A percentile compares a stretch with the other conserved stretches of the same genome.
Evolutionary conservation across 2,888 invertebrate genomes (phyloP).

Genomic region (Brachyptera risi): DNA sequence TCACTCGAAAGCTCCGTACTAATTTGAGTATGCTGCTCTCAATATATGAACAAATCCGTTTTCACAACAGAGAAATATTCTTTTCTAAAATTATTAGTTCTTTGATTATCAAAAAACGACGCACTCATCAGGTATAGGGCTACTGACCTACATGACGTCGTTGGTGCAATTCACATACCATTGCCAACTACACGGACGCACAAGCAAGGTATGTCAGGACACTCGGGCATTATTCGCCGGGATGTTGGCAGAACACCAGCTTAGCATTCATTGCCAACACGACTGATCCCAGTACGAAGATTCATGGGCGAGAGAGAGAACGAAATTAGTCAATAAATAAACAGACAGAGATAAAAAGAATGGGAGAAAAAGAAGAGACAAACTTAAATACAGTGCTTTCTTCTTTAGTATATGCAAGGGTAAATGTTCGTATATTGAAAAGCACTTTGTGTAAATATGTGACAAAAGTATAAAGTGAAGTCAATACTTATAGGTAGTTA

Average conservation of each 20-base stretch:
- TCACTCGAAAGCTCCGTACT: too few relatives aligned
- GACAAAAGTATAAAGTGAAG: not conserved
- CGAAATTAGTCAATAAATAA: not conserved
- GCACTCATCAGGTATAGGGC: slow-evolving; percentile 4
- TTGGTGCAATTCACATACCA: not conserved
- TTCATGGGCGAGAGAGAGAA: not conserved
- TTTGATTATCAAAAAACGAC: too few relatives aligned
- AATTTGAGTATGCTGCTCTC: too few relatives aligned
- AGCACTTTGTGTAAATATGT: not conserved
- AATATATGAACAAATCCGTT: too few relatives aligned
- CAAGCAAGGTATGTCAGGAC: slow-evolving; percentile 11
- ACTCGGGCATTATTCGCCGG: not conserved
- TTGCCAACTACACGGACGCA: slow-evolving; percentile 2
- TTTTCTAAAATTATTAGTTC: too few relatives aligned
- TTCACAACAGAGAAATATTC: too few relatives aligned
- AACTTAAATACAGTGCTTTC: not conserved
- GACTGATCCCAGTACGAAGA: not conserved
- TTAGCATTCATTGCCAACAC: slow-evolving; percentile 1
- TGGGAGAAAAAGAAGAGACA: not conserved
- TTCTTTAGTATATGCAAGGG: not conserved
- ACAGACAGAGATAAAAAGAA: not conserved
- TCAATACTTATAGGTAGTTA: too few relatives aligned
- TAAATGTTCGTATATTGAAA: not conserved
- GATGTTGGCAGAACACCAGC: not conserved
- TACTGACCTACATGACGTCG: slow-evolving; percentile 6